Percentiles rank a stretch among this genome's conserved stretches.
Conservation (phyloP, 2,113 vertebrate genomes). For the Diadophis punctatus region DNA sequence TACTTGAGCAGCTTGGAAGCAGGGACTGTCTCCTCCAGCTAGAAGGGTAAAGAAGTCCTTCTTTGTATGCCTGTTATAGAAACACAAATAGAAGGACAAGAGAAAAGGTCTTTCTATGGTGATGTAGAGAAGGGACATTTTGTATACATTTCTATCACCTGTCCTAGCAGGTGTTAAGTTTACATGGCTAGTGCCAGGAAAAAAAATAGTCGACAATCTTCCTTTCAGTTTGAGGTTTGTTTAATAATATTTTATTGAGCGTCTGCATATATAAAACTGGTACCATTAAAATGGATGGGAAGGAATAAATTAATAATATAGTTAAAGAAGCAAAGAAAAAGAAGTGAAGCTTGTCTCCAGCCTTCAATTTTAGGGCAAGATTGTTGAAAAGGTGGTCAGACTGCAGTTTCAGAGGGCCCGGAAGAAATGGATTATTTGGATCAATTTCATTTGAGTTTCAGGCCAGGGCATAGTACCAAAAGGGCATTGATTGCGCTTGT, state of each 20-base stretch:
- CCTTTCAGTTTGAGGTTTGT: background rate
- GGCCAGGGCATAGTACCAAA: background rate
- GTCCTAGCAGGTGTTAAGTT: background rate
- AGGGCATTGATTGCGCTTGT: background rate
- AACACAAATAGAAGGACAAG: background rate
- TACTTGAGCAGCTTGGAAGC: background rate
- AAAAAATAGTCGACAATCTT: background rate
- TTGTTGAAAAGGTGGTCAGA: background rate
- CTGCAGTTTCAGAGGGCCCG: background rate
- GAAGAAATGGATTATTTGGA: background rate
- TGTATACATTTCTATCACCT: background rate
- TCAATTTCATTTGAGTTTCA: background rate
- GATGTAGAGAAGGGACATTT: background rate
- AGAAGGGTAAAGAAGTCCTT: background rate
- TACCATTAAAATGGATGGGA: background rate
- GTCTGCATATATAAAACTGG: background rate
- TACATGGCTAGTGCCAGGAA: background rate
- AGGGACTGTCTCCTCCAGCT: background rate
- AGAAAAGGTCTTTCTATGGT: background rate
- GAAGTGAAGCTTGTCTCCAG: background rate
- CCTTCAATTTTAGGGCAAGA: background rate
- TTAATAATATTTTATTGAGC: background rate
- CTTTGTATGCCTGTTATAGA: background rate
- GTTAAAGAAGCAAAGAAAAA: background rate
- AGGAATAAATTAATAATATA: background rate